These are phyloP conservation scores for Montipora capricornis DNA, from an alignment of 64 coral and sea anemone genomes.

Conservation along the genomic window DNA sequence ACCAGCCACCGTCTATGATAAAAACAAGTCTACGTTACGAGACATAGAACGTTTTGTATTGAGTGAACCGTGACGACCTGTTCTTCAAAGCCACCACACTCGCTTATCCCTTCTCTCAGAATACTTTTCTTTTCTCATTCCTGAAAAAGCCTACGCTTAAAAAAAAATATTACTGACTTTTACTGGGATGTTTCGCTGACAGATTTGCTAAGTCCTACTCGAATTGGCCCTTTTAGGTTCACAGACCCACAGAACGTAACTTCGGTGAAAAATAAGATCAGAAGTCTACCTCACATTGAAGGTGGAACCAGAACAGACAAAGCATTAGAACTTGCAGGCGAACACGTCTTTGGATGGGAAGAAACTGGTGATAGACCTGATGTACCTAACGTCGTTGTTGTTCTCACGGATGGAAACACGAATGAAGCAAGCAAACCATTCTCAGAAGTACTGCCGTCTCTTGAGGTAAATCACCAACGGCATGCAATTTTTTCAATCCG, in stretches of 20 bases:
- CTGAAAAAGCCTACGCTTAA: no score
- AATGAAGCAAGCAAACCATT: conserved; percentile 26
- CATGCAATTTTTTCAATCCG: background rate
- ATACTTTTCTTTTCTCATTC: no score
- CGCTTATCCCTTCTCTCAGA: no score
- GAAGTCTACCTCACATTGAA: background rate
- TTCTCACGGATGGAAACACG: conserved; percentile 28
- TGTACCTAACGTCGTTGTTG: conserved; percentile 18
- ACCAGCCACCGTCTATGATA: no score
- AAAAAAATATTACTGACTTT: no score
- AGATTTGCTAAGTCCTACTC: background rate
- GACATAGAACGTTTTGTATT: no score
- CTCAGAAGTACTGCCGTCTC: background rate
- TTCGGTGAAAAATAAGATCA: background rate
- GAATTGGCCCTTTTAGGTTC: background rate
- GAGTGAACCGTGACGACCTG: no score
- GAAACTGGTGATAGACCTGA: conserved; percentile 24
- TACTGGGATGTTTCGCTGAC: no score
- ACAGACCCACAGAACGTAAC: background rate
- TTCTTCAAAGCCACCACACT: no score
- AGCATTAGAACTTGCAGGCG: conserved; percentile 12
- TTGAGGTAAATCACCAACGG: background rate
- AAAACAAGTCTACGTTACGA: no score
- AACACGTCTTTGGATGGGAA: conserved; percentile 21
- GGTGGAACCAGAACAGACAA: conserved; percentile 44